Conservation (phyloP, 2,113 vertebrate species). For the Hypocryptadius cinnamomeus region DNA sequence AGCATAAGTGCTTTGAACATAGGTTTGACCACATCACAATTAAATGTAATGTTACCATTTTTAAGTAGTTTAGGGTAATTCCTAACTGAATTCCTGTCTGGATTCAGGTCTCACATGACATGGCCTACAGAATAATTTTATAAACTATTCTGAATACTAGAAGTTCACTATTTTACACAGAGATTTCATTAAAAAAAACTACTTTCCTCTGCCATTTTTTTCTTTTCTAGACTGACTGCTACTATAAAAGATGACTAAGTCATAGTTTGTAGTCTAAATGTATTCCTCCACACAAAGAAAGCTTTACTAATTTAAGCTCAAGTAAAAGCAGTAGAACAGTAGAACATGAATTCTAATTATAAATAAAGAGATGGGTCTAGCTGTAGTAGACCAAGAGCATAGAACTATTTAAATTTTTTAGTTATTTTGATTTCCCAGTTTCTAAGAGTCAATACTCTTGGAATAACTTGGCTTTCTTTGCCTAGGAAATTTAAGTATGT, state of each 20-base stretch:
- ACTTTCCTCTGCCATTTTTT: background rate
- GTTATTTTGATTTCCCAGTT: background rate
- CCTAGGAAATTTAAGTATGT: background rate
- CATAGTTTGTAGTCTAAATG: background rate
- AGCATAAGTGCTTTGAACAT: background rate
- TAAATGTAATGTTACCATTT: background rate
- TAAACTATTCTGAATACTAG: background rate
- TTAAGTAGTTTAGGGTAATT: background rate
- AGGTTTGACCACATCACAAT: background rate
- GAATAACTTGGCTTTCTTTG: background rate
- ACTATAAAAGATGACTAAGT: background rate
- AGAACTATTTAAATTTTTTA: background rate
- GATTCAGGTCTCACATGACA: background rate
- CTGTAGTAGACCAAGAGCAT: background rate
- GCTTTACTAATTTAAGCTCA: background rate
- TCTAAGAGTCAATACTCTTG: background rate
- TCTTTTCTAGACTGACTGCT: background rate
- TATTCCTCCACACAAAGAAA: background rate
- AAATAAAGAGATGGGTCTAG: background rate
- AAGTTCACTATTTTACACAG: background rate
- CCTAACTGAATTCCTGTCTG: background rate
- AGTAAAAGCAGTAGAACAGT: background rate
- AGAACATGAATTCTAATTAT: background rate
- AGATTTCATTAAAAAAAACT: background rate
- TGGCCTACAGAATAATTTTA: background rate